A percentile compares a stretch with the other conserved stretches of the same genome.
Conservation (phyloP, 2,888 invertebrate species). For the Podotricha telesiphe region DNA sequence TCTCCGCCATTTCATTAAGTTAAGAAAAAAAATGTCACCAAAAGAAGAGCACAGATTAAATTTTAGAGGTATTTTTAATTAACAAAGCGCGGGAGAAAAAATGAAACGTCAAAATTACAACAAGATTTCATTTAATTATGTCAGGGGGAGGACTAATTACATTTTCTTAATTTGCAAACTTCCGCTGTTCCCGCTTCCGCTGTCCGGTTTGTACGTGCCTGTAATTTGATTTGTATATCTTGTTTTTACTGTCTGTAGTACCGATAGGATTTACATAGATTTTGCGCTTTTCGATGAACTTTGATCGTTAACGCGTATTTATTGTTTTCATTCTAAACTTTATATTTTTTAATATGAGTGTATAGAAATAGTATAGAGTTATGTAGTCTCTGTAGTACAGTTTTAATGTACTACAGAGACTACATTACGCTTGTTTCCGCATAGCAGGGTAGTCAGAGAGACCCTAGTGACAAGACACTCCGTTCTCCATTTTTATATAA, state of each 20-base stretch:
- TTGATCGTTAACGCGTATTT: neutral
- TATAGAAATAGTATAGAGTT: too few species aligned
- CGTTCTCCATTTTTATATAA: too few species aligned
- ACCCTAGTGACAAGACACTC: too few species aligned
- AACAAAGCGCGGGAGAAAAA: constrained; percentile 77
- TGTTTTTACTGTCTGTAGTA: neutral
- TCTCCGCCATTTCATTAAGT: constrained; percentile 76
- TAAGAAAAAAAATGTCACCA: constrained; percentile 66
- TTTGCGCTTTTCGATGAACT: constrained; percentile 4
- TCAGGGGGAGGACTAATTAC: constrained; percentile 74
- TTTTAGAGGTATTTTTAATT: constrained; percentile 79
- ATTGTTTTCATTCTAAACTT: too few species aligned
- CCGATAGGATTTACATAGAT: neutral
- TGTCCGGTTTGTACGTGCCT: constrained; percentile 53
- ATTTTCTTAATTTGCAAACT: constrained; percentile 83
- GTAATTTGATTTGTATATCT: constrained; percentile 50
- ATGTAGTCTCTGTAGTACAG: too few species aligned
- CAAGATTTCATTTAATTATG: constrained; percentile 82
- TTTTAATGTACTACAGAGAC: too few species aligned
- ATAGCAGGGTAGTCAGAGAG: too few species aligned
- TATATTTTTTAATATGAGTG: too few species aligned
- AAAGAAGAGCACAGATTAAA: constrained; percentile 75
- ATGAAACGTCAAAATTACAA: constrained; percentile 83
- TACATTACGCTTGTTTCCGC: too few species aligned
- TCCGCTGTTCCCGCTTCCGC: constrained; percentile 53